These are phyloP conservation scores for Elmis aenea DNA, from an alignment of 2,888 invertebrate genomes.

Conservation along the genomic window DNA sequence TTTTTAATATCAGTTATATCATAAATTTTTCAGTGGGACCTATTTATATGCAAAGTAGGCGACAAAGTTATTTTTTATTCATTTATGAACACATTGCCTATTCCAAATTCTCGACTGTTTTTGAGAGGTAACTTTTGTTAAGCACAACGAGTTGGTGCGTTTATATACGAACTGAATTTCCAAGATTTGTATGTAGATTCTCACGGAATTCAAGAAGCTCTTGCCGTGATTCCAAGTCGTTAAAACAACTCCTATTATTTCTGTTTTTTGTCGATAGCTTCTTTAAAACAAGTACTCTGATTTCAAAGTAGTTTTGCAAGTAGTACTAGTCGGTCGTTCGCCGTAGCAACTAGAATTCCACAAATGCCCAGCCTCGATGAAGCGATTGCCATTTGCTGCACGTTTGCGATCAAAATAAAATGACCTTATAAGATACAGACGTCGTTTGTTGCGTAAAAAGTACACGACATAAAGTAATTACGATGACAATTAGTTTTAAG, in stretches of 20 bases:
- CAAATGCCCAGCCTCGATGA: conserved; percentile 23
- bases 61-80: no score
- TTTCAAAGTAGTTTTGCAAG: conserved; percentile 22
- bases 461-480: conserved; percentile 14
- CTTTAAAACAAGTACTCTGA: conserved; percentile 20
- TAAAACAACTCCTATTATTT: conserved; percentile 16
- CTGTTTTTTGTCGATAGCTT: conserved; percentile 19
- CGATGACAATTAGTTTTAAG: conserved; percentile 15
- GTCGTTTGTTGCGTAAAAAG: conserved; percentile 10
- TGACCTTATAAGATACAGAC: conserved; percentile 20
- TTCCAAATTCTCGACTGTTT: no score
- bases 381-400: conserved; percentile 23
- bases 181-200: conserved; percentile 6
- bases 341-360: conserved; percentile 22
- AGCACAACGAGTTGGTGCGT: no score
- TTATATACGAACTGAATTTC: conserved; percentile 4
- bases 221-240: conserved; percentile 18
- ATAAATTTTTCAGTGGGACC: no score
- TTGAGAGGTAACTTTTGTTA: no score
- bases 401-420: conserved; percentile 20
- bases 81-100: no score
- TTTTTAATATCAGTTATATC: no score
- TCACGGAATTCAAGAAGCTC: conserved; percentile 15
- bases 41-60: no score
- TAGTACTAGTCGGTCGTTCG: conserved; percentile 16